Base-by-base conservation (phyloP, 2,888 invertebrate genomes). In the Carterocephalus palaemon region DNA sequence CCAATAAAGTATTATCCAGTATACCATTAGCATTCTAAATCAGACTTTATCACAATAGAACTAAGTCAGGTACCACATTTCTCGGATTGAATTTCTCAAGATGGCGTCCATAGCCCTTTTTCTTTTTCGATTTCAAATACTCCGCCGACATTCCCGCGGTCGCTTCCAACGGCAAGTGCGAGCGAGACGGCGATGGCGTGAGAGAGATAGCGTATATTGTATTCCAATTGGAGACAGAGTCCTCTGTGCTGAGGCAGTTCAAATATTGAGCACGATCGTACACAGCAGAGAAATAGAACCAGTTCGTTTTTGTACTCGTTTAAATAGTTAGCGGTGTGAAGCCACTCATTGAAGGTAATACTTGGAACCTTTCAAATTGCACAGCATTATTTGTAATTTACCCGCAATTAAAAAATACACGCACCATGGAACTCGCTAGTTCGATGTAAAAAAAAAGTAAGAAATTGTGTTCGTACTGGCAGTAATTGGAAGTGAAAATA, bases 91-190 rank as follows among this genome's bases (percentile, higher is more conserved):
- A 47, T 47, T 54, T 60, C 62, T 42, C 70, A 79, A 79, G 58
- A 80, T 80, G 80, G 79, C 77, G 60, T 60, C 60, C 70, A 59
- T 64, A 64, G 72, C 72, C 74, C 74, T 56, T 60, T 75, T 73
- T 64, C 63, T 74, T 80, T 81, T 80, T 73, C 66, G 69, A 72
- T 70, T 77, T 76, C 70, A 71, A 80, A 76, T 71, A 70, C 62
- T 58, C 52, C 48, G 52, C 48, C 64, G 60, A 54, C 64, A 62
- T 62, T 67, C 65, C 62, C 63, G 63, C 71, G 70, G 71, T 72
- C 54, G 62, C 47, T 55, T 57, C 54, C 62, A 68, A 51, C 57
- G 49, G 60, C 51, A 53, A 55, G 60, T 59, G 58, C 57, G 60
- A 57, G 54, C 40, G 49, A 24, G 48, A 51, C 15, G 20, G 23